Conservation (phyloP, 2,797 vertebrate species). For the Phrynocephalus guinanensis region DNA sequence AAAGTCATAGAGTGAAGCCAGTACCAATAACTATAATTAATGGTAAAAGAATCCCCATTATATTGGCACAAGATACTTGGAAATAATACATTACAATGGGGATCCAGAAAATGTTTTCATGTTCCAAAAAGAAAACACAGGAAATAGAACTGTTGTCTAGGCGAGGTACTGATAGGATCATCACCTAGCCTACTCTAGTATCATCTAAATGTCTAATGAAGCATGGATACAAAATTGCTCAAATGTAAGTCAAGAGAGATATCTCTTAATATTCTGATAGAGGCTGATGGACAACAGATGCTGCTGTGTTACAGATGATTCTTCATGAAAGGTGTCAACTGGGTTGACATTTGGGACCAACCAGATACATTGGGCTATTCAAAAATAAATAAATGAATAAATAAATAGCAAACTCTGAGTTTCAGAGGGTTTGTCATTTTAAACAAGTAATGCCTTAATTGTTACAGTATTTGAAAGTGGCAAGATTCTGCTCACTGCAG, state of each 20-base stretch:
- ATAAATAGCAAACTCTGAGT: background rate
- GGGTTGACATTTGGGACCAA: too few species aligned
- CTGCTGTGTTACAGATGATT: background rate
- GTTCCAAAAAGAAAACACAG: background rate
- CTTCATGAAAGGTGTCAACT: background rate
- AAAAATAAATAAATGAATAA: too few species aligned
- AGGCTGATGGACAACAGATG: background rate
- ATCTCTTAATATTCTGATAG: background rate
- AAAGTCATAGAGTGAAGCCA: background rate
- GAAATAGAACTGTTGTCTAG: background rate
- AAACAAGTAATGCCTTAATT: background rate
- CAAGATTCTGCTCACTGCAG: background rate
- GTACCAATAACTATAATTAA: background rate
- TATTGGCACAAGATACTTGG: background rate
- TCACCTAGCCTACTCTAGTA: background rate
- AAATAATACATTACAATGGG: background rate
- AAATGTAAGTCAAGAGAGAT: background rate
- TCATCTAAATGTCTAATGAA: background rate
- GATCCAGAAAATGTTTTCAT: background rate
- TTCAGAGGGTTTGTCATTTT: background rate
- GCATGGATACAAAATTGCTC: background rate
- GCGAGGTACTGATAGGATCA: background rate
- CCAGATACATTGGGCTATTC: background rate
- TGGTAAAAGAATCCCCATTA: background rate
- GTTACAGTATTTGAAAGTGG: background rate